Evolutionary conservation across 2,888 invertebrate genomes (phyloP).

Genomic region (Pherbina coryleti): DNA sequence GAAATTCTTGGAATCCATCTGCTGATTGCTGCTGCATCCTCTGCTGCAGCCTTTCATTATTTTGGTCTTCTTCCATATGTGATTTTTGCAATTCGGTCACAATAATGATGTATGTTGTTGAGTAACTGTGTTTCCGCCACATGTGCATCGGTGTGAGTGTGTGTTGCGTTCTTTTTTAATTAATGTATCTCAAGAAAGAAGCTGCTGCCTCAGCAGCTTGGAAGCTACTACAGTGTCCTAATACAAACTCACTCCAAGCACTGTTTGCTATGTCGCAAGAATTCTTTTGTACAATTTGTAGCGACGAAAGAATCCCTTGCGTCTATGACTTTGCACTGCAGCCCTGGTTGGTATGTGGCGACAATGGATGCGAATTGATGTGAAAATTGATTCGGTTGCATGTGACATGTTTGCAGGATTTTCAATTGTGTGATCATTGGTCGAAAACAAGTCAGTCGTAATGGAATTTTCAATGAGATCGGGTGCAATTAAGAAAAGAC

Average conservation of each 20-base stretch:
- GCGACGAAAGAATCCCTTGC: not conserved
- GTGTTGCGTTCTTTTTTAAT: constrained; percentile 27
- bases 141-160: constrained; percentile 2
- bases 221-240: not conserved
- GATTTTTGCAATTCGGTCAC: constrained; percentile 7
- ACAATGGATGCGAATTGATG: constrained; percentile 55
- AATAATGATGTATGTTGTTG: constrained; percentile 18
- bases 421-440: constrained; percentile 27
- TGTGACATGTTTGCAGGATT: constrained; percentile 65
- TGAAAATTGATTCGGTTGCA: constrained; percentile 67
- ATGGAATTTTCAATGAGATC: constrained; percentile 25
- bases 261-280: constrained; percentile 1
- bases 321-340: not conserved
- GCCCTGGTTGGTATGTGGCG: constrained; percentile 1
- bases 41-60: constrained; percentile 1
- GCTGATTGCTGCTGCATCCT: not conserved
- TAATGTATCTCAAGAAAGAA: constrained; percentile 21
- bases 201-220: constrained; percentile 10
- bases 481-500: not conserved
- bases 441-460: constrained; percentile 26
- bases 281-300: constrained; percentile 6
- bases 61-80: not conserved
- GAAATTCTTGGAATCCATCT: not conserved
- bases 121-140: not conserved
- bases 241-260: not conserved